phyloP scores from a whole-genome alignment of 2,113 vertebrate species.

The Muntiacus muntjak region DNA sequence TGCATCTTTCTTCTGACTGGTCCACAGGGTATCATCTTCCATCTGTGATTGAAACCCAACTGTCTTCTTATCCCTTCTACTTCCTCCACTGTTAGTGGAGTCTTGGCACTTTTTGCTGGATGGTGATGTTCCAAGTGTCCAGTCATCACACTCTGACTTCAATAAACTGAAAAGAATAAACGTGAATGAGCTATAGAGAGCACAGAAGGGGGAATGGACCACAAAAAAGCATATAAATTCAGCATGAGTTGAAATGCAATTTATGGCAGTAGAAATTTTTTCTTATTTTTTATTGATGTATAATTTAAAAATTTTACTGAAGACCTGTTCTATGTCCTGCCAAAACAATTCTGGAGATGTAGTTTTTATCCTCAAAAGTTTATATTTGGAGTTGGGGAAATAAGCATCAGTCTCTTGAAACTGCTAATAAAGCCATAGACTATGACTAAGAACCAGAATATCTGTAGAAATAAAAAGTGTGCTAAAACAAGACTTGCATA shows the following conservation, averaged over 20 bases:
- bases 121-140: conserved; percentile 22
- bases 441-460: conserved; percentile 20
- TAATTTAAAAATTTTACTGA: conserved; percentile 39
- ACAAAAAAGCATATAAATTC: neutral
- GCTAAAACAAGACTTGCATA: neutral
- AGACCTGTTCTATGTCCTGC: conserved; percentile 27
- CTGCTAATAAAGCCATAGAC: conserved; percentile 8
- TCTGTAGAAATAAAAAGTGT: conserved; percentile 27
- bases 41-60: conserved; percentile 37
- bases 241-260: conserved; percentile 13
- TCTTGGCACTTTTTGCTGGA: conserved; percentile 54
- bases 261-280: neutral
- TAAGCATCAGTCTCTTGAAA: conserved; percentile 13
- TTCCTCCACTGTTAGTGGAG: conserved; percentile 40
- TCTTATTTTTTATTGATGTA: neutral
- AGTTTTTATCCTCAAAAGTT: conserved; percentile 31
- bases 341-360: conserved; percentile 19
- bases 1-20: conserved; percentile 54
- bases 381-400: conserved; percentile 24
- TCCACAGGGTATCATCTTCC: conserved; percentile 34
- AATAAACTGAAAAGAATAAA: conserved; percentile 73
- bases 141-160: conserved; percentile 34
- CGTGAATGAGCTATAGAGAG: neutral
- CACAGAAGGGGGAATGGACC: neutral
- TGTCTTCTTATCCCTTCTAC: conserved; percentile 61